Conservation (phyloP, 2,888 invertebrate species). For the Copidosoma aretas region DNA sequence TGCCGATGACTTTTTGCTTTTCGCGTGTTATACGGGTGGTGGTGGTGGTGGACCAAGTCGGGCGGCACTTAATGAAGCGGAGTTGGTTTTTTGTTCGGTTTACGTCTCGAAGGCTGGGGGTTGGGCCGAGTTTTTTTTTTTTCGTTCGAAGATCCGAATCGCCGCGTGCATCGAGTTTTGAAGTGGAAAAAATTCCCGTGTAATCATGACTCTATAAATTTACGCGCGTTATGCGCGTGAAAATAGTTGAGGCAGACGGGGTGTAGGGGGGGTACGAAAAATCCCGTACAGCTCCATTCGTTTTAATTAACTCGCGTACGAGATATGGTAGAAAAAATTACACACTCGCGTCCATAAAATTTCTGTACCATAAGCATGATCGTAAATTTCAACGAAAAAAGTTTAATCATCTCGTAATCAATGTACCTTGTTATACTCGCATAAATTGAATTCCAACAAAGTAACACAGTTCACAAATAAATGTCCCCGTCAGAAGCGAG, state of each 20-base stretch:
- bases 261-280: too few relatives aligned
- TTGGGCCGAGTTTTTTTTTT: background rate
- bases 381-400: too few relatives aligned
- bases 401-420: too few relatives aligned
- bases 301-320: background rate
- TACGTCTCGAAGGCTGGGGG: background rate
- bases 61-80: conserved; percentile 14
- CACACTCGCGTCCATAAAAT: too few relatives aligned
- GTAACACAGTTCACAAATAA: too few relatives aligned
- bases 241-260: background rate
- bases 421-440: too few relatives aligned
- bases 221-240: background rate
- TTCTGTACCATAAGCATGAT: too few relatives aligned
- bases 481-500: background rate
- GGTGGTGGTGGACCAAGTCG: background rate
- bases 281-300: conserved; percentile 1
- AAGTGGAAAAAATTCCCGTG: background rate
- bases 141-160: background rate
- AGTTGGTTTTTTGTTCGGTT: conserved; percentile 6
- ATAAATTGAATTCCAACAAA: too few relatives aligned
- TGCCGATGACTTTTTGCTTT: conserved; percentile 7
- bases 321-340: background rate
- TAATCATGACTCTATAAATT: conserved; percentile 28
- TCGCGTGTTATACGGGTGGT: background rate
- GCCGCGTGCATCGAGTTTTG: background rate